Conservation (phyloP, 2,888 invertebrate species). For the Drosophila austrosaltans region DNA sequence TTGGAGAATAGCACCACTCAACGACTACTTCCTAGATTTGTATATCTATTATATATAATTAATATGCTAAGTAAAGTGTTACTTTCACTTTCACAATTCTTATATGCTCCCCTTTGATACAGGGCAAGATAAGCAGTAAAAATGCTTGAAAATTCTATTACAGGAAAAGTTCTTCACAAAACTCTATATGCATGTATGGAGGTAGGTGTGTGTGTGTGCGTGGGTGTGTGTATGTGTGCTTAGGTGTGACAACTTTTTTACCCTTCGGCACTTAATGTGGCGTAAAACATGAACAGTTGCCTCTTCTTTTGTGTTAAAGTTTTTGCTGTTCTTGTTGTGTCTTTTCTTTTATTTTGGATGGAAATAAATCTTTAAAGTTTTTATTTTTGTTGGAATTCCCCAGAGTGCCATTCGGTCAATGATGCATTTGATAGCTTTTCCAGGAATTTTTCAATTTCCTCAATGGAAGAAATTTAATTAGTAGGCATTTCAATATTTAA, state of each 20-base stretch:
- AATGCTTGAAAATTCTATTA: conserved; percentile 73
- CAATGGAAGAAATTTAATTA: conserved; percentile 56
- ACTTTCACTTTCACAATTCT: too few species aligned
- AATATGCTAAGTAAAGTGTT: too few species aligned
- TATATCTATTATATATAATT: too few species aligned
- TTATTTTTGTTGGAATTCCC: conserved; percentile 36
- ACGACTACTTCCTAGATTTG: too few species aligned
- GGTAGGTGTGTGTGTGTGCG: conserved; percentile 15
- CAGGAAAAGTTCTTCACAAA: conserved; percentile 59
- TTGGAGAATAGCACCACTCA: too few species aligned
- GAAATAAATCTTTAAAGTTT: conserved; percentile 53
- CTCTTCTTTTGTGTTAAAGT: conserved; percentile 29
- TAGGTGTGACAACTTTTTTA: conserved; percentile 55
- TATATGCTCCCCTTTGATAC: neutral
- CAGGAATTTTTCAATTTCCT: conserved; percentile 51
- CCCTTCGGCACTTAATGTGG: conserved; percentile 50
- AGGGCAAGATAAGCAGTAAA: conserved; percentile 27
- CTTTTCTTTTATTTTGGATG: neutral
- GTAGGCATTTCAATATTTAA: conserved; percentile 45
- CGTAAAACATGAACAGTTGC: conserved; percentile 58
- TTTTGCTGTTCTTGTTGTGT: neutral
- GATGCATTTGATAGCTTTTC: conserved; percentile 69
- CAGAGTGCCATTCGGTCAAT: conserved; percentile 58
- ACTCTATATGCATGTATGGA: conserved; percentile 5
- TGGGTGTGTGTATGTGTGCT: conserved; percentile 29